Base-by-base conservation (phyloP, 2,797 vertebrate genomes). In the Macroramphosus scolopax region DNA sequence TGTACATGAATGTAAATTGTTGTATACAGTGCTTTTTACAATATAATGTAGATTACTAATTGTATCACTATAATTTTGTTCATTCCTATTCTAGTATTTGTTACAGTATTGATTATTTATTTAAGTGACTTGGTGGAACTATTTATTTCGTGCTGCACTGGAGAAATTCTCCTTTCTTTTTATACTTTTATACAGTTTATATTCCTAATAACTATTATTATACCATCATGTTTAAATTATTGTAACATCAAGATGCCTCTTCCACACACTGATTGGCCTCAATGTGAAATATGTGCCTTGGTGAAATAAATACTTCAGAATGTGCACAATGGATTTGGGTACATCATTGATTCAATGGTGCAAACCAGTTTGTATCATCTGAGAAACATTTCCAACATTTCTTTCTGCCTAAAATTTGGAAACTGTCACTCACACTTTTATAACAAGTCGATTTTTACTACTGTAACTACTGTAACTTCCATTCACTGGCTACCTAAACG, bases 31-130 rank as follows among this genome's bases (percentile, higher is more conserved):
- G 69, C 74, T 80, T 81, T 68, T 88, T 85, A 87, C 77, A 67
- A 83, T 72, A 86, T 78, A 80, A 64, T 81, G 60, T 82, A 36
- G 24, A 36, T 65, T 76, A 65, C 61, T 63, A 79, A 55, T 77
- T 78, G 62, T 79, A 81, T 77, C 76, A 74, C 82, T 86, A 81
- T 81, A 38, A 60, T 74, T 75, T 72, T 79, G 73, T 75, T 75
- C 71, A 74, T 87, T 88, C 77, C 54, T 88, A 67, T 81, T 81
- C 55, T 87, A 88, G 72, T 86, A 86, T 88, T 88, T 91, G 82
- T 87, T 84, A 89, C 81, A 89, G 88, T 91, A 89, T 89, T 90
- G 87, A 81, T 70, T 91, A 91, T 91, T 92, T 90, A 91, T 91
- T 89, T 86, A 86, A 83, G 59, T 84, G 68, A 72, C 74, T 80